Evolutionary conservation across 2,113 vertebrate species (phyloP), one percentile per base, ranked within the genome.

Genomic region (Phoxinus phoxinus): DNA sequence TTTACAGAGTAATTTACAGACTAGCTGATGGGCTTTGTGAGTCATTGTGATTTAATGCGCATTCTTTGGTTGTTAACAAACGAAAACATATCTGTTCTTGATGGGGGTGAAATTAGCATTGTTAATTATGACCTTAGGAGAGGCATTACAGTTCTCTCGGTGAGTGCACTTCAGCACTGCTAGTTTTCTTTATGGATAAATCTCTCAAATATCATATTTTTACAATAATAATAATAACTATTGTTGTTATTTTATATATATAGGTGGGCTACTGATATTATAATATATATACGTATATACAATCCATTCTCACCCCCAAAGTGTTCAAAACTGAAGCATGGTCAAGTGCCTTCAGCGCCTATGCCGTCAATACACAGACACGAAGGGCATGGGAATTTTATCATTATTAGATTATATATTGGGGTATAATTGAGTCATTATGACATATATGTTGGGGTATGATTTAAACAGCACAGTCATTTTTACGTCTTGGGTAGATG

Each of bases 1-100:
- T n/a, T n/a, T 85, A 90, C 76, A 77, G 69, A 72, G 87, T 86
- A 86, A 89, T 88, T 89, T 86, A 90, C 89, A 89, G 84, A 85
- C 27, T 84, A 48, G 21, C 71, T 85, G 69, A 84, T 88, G 84
- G 32, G 72, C 71, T 91, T 93, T 84, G 79, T 90, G 85, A 87
- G 65, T 41, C 32, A 72, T 53, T 72, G 85, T 76, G 35, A 61
- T 23, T 27, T 78, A 23, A 71, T 89, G 86, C 84, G 74, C 84
- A 86, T 90, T 85, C 86, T 88, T 89, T 30, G 27, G 46, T 53
- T 81, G 78, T 48, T 84, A 15, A 44, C 48, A 81, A 35, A 65
- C 1, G 0, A 69, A 32, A 81, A 69, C 46, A 23, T 81, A 32
- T 67, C 73, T 76, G 73, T 76, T 76, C 8, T 27, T 51, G 25